Evolutionary conservation across 2,113 vertebrate species (phyloP).

Genomic region (Pangasianodon gigas): DNA sequence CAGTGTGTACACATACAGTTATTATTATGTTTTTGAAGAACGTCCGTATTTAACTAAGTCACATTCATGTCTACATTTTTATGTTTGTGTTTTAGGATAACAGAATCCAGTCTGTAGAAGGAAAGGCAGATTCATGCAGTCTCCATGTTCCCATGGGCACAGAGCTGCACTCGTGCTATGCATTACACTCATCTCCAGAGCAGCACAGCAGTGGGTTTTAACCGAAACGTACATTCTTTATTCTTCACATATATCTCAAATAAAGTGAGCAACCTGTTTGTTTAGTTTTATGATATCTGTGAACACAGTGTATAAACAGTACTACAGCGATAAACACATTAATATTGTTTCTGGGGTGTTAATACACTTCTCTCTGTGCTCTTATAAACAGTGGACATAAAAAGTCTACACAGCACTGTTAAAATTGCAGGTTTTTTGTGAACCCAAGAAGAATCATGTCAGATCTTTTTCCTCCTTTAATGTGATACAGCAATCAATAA

Average conservation of each 20-base stretch:
- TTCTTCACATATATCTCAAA: not conserved
- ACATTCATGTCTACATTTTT: not conserved
- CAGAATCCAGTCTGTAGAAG: conserved; percentile 33
- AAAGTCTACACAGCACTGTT: not conserved
- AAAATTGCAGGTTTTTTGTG: not conserved
- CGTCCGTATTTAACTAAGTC: not conserved
- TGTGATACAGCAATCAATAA: not conserved
- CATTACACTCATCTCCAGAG: conserved; percentile 3
- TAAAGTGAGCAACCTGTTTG: not conserved
- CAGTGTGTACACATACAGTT: not conserved
- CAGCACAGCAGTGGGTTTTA: conserved; percentile 4
- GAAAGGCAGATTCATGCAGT: conserved; percentile 59
- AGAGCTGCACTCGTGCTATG: conserved; percentile 61
- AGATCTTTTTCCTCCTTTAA: not conserved
- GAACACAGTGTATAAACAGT: not conserved
- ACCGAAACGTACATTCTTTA: not conserved
- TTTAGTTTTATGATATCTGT: not conserved
- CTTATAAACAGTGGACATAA: not conserved
- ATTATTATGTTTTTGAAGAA: not conserved
- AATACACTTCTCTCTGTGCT: not conserved
- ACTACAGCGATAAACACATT: not conserved
- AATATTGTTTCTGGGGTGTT: not conserved
- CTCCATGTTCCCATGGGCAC: conserved; percentile 72
- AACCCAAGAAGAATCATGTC: not conserved
- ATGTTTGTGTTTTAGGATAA: conserved; percentile 55